Percentiles rank a stretch among this genome's conserved stretches.
Evolutionary conservation across 2,797 vertebrate genomes (phyloP).

Genomic region (Hozukius guyotensis): DNA sequence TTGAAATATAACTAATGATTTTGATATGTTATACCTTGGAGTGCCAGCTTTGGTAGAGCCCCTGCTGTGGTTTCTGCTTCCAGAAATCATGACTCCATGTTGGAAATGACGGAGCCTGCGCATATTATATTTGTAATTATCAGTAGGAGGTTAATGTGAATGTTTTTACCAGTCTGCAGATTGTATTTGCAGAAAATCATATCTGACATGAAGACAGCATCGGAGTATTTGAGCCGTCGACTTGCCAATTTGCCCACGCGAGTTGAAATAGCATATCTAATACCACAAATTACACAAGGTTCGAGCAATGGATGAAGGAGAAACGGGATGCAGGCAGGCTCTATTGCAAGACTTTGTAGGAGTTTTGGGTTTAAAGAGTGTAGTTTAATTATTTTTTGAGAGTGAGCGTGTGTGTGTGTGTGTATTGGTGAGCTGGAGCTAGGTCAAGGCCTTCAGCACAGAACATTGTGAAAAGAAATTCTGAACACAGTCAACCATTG

Average conservation of each 20-base stretch:
- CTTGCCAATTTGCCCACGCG: slow-evolving; percentile 55
- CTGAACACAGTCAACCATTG: background rate
- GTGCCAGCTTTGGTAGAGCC: slow-evolving; percentile 19
- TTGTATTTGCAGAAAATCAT: slow-evolving; percentile 50
- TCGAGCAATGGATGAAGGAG: background rate
- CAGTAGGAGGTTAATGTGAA: slow-evolving; percentile 54
- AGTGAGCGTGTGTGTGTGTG: background rate
- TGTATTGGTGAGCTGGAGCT: background rate
- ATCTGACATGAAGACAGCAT: slow-evolving; percentile 43
- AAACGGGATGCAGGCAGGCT: background rate
- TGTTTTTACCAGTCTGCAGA: slow-evolving; percentile 27
- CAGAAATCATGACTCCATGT: slow-evolving; percentile 33
- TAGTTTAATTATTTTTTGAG: background rate
- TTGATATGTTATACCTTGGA: slow-evolving; percentile 36
- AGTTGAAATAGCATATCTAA: slow-evolving; percentile 34
- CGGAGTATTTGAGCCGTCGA: slow-evolving; percentile 13
- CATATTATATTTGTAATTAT: slow-evolving; percentile 53
- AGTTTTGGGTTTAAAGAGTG: background rate
- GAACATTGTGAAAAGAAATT: background rate
- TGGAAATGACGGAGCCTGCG: slow-evolving; percentile 18
- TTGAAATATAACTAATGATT: slow-evolving; percentile 36
- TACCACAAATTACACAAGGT: slow-evolving; percentile 21
- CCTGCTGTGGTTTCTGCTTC: slow-evolving; percentile 40
- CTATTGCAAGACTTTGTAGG: background rate
- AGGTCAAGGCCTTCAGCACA: background rate